A percentile compares a stretch with the other conserved stretches of the same genome.
Evolutionary conservation across 2,888 invertebrate genomes (phyloP).

Genomic region (Crossocerus cetratus): DNA sequence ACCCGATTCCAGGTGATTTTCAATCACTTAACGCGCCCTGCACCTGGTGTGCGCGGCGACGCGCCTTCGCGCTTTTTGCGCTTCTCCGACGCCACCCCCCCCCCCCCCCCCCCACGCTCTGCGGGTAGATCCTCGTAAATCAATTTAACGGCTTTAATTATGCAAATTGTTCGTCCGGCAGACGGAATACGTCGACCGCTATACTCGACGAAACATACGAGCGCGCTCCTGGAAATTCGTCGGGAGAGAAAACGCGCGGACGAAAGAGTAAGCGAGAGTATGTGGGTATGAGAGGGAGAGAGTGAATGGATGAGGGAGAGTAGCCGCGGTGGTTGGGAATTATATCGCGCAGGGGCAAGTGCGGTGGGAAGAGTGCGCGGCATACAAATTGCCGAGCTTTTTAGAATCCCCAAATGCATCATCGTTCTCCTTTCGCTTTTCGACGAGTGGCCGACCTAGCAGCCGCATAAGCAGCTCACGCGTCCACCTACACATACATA

Average conservation of each 20-base stretch:
- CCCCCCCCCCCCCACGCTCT: too few species aligned
- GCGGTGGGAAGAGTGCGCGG: neutral
- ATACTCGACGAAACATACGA: constrained; percentile 13
- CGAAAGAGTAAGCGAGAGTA: too few species aligned
- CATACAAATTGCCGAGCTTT: constrained; percentile 1
- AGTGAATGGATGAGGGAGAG: too few species aligned
- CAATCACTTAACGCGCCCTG: constrained; percentile 37
- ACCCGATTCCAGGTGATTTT: constrained; percentile 37
- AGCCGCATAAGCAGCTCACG: neutral
- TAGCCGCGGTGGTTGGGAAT: neutral
- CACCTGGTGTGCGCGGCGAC: neutral
- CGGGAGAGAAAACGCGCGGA: too few species aligned
- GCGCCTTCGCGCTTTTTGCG: neutral
- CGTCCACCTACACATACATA: neutral
- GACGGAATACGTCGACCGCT: constrained; percentile 7
- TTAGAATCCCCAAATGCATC: constrained; percentile 3
- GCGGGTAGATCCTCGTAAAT: neutral
- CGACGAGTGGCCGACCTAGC: neutral
- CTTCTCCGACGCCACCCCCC: too few species aligned
- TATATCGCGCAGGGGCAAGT: neutral
- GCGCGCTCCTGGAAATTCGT: neutral
- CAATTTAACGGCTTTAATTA: constrained; percentile 4
- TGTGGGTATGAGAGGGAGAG: too few species aligned
- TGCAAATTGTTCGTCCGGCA: constrained; percentile 14
- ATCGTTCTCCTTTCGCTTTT: constrained; percentile 3